Conservation (phyloP, 2,888 invertebrate species). For the Agrotis clavis region DNA sequence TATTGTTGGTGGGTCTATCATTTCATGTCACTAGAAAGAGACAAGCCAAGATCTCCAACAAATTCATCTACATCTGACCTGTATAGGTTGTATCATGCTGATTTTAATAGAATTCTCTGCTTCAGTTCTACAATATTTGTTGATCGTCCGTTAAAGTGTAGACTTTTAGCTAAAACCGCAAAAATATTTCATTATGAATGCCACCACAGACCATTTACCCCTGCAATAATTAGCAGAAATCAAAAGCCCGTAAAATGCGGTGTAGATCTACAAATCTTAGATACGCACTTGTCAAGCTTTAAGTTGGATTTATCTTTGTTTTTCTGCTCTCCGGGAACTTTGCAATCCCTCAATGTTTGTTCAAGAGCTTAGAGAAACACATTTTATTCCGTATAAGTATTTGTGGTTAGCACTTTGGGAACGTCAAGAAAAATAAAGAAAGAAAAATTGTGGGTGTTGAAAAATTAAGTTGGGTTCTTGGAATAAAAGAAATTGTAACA, state of each 20-base stretch:
- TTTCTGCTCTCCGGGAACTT: slow-evolving; percentile 82
- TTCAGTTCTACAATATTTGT: background rate
- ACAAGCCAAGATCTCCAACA: too few relatives aligned
- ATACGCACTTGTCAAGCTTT: slow-evolving; percentile 74
- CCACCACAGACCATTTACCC: slow-evolving; percentile 67
- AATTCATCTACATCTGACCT: background rate
- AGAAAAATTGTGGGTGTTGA: background rate
- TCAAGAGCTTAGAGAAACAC: slow-evolving; percentile 79
- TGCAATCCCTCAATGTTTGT: slow-evolving; percentile 86
- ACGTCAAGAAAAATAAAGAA: slow-evolving; percentile 33
- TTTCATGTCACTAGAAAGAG: too few relatives aligned
- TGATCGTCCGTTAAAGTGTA: background rate
- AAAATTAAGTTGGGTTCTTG: slow-evolving; percentile 40
- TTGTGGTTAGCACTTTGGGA: slow-evolving; percentile 59
- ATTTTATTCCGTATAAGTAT: slow-evolving; percentile 71
- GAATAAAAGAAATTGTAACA: slow-evolving; percentile 64
- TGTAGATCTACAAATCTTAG: slow-evolving; percentile 75
- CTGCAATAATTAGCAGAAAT: slow-evolving; percentile 77
- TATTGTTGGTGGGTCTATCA: too few relatives aligned
- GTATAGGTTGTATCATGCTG: background rate
- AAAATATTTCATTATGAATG: slow-evolving; percentile 9
- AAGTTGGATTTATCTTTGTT: slow-evolving; percentile 89
- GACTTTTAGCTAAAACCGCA: background rate
- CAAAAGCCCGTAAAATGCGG: slow-evolving; percentile 68
- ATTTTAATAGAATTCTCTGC: background rate